Conservation (phyloP, 2,888 invertebrate genomes). For the Nephrocerus scutellatus region DNA sequence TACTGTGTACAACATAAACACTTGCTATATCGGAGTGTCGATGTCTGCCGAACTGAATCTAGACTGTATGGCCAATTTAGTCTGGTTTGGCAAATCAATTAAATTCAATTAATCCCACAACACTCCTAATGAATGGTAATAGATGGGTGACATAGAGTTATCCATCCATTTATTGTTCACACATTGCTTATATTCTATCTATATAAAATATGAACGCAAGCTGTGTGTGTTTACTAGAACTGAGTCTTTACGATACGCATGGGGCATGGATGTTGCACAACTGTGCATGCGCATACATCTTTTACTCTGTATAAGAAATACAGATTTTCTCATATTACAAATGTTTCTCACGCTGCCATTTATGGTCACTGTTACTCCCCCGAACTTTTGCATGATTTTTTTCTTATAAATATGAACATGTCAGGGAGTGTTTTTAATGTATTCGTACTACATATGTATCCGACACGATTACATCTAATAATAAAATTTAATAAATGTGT, state of each 20-base stretch:
- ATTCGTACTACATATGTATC: too few species aligned
- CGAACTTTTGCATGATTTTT: conserved; percentile 48
- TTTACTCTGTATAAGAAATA: too few species aligned
- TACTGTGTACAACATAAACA: conserved; percentile 14
- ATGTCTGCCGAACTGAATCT: conserved; percentile 35
- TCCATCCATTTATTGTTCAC: conserved; percentile 4
- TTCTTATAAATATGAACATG: too few species aligned
- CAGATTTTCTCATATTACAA: conserved; percentile 29
- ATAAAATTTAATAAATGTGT: too few species aligned
- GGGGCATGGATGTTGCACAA: too few species aligned
- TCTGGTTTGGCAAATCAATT: conserved; percentile 49
- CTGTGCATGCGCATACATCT: too few species aligned
- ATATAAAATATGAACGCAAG: too few species aligned
- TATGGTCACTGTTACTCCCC: conserved; percentile 43
- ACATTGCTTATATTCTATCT: conserved; percentile 1
- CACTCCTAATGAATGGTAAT: conserved; percentile 47
- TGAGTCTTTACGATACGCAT: too few species aligned
- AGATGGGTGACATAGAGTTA: conserved; percentile 42
- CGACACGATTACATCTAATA: too few species aligned
- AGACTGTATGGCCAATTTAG: conserved; percentile 47
- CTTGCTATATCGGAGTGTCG: conserved; percentile 24
- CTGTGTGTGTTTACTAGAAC: too few species aligned
- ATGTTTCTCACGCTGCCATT: conserved; percentile 44
- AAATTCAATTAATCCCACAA: conserved; percentile 49
- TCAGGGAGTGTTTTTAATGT: too few species aligned